These are phyloP conservation scores for Mobula hypostoma DNA, from an alignment of 2,113 vertebrate genomes.

Conservation along the genomic window DNA sequence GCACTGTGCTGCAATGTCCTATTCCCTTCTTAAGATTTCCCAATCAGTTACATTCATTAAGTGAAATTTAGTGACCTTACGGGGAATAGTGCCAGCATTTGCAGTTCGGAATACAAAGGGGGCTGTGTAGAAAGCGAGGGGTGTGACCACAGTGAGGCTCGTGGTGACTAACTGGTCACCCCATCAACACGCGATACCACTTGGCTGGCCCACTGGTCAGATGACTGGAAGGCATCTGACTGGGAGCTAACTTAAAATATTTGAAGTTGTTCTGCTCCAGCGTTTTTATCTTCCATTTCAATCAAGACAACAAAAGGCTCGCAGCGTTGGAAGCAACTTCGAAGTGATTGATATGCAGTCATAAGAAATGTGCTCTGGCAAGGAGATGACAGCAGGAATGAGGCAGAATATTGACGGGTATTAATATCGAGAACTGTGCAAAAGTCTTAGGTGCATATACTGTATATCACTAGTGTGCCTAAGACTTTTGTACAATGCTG, in stretches of 20 bases:
- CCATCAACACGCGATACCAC: not conserved
- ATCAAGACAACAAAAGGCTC: not conserved
- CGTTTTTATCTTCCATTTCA: not conserved
- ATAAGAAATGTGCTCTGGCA: not conserved
- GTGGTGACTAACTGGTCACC: constrained; percentile 31
- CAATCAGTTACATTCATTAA: not conserved
- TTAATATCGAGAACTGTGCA: no score
- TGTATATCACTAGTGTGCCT: no score
- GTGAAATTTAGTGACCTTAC: not conserved
- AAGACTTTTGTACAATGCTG: no score
- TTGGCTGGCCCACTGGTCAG: constrained; percentile 27
- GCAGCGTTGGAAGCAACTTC: not conserved
- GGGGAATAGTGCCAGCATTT: not conserved
- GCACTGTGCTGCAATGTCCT: no score
- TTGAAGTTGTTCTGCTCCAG: not conserved
- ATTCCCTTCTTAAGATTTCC: not conserved
- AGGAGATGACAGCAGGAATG: not conserved
- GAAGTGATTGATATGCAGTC: not conserved
- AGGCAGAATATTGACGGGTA: not conserved
- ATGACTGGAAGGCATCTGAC: constrained; percentile 29
- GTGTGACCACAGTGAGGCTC: constrained; percentile 10
- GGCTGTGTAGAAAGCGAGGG: constrained; percentile 25
- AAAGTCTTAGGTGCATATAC: no score
- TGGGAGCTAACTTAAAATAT: not conserved
- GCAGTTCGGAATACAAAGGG: constrained; percentile 34